Evolutionary conservation across 2,888 invertebrate species (phyloP).

Genomic region (Ephialtes manifestator): DNA sequence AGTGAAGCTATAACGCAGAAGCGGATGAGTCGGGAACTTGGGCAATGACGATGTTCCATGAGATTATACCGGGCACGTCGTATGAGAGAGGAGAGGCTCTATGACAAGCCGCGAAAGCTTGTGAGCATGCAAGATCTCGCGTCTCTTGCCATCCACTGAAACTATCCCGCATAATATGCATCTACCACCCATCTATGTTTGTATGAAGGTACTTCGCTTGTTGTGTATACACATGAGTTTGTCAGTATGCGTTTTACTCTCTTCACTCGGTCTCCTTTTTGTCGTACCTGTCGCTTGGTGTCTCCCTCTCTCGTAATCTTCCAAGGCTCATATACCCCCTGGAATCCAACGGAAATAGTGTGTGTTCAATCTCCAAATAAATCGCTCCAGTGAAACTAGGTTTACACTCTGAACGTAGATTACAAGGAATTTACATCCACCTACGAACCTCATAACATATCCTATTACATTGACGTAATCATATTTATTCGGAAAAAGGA

Average conservation of each 20-base stretch:
- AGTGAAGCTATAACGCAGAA: slow-evolving; percentile 25
- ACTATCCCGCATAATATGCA: slow-evolving; percentile 44
- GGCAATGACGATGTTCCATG: slow-evolving; percentile 60
- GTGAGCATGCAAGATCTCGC: slow-evolving; percentile 31
- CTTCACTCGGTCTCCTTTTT: neutral
- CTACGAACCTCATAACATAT: neutral
- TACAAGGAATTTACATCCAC: neutral
- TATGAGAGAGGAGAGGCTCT: slow-evolving; percentile 25
- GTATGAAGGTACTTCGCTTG: slow-evolving; percentile 14
- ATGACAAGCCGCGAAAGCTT: slow-evolving; percentile 57
- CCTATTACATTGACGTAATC: neutral
- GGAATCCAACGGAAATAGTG: slow-evolving; percentile 29
- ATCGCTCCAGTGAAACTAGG: slow-evolving; percentile 8
- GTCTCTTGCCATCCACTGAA: slow-evolving; percentile 25
- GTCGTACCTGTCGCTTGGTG: slow-evolving; percentile 5
- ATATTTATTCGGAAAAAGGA: too few relatives aligned
- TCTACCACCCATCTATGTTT: slow-evolving; percentile 9
- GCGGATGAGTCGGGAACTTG: slow-evolving; percentile 52
- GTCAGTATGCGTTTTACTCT: neutral
- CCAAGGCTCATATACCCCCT: slow-evolving; percentile 20
- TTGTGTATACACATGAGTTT: slow-evolving; percentile 12
- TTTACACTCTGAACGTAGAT: neutral
- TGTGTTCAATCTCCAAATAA: slow-evolving; percentile 29
- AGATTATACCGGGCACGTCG: slow-evolving; percentile 54
- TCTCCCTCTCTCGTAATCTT: slow-evolving; percentile 25